phyloP scores from a whole-genome alignment of 1,140 invertebrate species.

The Tribolium castaneum region DNA sequence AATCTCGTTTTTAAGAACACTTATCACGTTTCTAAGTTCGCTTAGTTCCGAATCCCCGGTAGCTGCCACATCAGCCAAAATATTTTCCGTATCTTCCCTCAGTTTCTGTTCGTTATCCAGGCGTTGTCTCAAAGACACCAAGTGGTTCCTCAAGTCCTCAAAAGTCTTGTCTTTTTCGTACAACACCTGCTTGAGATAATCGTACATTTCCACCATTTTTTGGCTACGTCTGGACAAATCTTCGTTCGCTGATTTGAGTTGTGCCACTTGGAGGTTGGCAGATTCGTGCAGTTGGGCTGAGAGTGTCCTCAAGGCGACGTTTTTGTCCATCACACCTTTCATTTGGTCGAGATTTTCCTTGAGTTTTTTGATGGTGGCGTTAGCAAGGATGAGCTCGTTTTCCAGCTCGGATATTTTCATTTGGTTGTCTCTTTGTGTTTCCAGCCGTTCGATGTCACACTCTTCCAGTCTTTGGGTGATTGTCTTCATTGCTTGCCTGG shows the following conservation, averaged over 20 bases:
- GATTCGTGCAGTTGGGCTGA: conserved; percentile 56
- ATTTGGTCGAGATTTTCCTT: conserved; percentile 44
- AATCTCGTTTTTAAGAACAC: not conserved
- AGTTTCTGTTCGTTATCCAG: not conserved
- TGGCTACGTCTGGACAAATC: not conserved
- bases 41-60: not conserved
- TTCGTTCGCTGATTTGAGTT: conserved; percentile 49
- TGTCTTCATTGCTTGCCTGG: conserved; percentile 48
- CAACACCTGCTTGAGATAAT: not conserved
- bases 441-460: not conserved
- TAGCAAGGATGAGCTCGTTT: conserved; percentile 48
- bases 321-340: conserved; percentile 46
- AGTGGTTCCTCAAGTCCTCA: not conserved
- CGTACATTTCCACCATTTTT: not conserved
- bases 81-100: not conserved
- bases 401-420: conserved; percentile 47
- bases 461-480: conserved; percentile 35
- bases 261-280: conserved; percentile 56
- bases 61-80: not conserved
- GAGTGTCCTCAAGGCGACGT: conserved; percentile 50
- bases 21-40: not conserved
- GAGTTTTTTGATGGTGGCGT: conserved; percentile 19
- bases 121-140: not conserved
- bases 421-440: not conserved
- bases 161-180: conserved; percentile 13